Evolutionary conservation across 1,140 invertebrate genomes (phyloP), one percentile per base, ranked within the genome.

Genomic region (Drosophila pectinifera): DNA sequence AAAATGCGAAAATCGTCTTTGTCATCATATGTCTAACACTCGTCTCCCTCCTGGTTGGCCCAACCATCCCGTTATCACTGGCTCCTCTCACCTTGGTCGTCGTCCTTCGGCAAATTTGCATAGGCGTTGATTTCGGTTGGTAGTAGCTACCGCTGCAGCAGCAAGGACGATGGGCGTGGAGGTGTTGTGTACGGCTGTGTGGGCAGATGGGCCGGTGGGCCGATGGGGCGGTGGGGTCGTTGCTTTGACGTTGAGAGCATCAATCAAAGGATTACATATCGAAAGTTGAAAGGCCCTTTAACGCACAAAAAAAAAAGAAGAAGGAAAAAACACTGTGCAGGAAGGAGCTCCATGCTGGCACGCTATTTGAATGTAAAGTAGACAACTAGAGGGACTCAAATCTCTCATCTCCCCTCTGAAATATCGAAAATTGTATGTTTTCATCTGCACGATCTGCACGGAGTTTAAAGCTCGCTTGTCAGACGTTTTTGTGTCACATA

Each of bases 251-350:
- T 68, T 78, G 61, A 57, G 64, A 84, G 65, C 83, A 86, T 86
- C 83, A 86, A 86, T 86, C 83, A 86, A 86, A 88, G 83, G 83
- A 86, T 86, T 86, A 86, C 83, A 86, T 86, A 86, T 86, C 83
- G 83, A 82, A 86, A 82, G 75, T 82, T 76, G 80, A 79, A 83
- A 83, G 84, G 54, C 65, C 73, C 75, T 82, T 86, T 70, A 69
- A 69, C 77, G 80, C 64, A 67, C 59, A 64, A n/a, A 77, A 75
- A 69, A 58, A 43, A 49, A 31, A 34, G 28, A 41, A 72, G 53
- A 58, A 31, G 10, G 68, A 68, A 62, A 73, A 68, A 62, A 45
- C 26, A 45, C 5, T 45, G 20, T n/a, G 20, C 16, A 24, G 39
- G 20, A 20, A 3, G 41, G 7, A 46, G 58, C 42, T 54, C 11